Conservation (phyloP, 2,113 vertebrate genomes). For the Microcebus griseorufus region DNA sequence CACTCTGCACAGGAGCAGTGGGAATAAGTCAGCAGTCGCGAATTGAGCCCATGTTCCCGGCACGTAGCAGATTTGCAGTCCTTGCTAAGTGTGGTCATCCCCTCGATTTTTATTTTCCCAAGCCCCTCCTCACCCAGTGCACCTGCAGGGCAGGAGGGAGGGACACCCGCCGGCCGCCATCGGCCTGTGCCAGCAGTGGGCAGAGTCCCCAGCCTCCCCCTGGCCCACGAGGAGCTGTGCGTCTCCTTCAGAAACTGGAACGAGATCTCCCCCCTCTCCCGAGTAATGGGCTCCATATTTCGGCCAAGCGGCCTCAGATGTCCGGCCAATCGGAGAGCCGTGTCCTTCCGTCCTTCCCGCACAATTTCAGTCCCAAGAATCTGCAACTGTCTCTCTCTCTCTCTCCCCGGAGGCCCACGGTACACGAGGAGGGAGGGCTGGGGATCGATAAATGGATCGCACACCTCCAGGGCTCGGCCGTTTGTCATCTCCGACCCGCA, state of each 20-base stretch:
- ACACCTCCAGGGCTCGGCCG: constrained; percentile 65
- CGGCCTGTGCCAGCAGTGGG: background rate
- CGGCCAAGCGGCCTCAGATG: constrained; percentile 54
- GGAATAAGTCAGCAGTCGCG: background rate
- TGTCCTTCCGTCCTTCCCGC: constrained; percentile 69
- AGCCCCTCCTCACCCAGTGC: background rate
- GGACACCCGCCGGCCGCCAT: no score
- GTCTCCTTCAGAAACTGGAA: constrained; percentile 43
- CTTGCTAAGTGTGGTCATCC: background rate
- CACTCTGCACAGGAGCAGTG: fast-evolving
- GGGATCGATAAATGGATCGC: constrained; percentile 73
- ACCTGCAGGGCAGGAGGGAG: background rate
- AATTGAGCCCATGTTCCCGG: background rate
- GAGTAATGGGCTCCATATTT: constrained; percentile 59
- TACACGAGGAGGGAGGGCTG: constrained; percentile 33
- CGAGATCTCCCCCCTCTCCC: background rate
- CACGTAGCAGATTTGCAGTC: background rate
- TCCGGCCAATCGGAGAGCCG: constrained; percentile 51
- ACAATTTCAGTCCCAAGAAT: constrained; percentile 60
- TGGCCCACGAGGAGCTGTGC: background rate
- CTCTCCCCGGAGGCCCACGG: constrained; percentile 42
- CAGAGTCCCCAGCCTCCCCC: background rate
- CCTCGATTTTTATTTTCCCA: background rate
- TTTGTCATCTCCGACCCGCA: constrained; percentile 72
- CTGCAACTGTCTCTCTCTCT: constrained; percentile 60